phyloP scores from a whole-genome alignment of 2,113 vertebrate genomes.

The Rhinogobius similis region DNA sequence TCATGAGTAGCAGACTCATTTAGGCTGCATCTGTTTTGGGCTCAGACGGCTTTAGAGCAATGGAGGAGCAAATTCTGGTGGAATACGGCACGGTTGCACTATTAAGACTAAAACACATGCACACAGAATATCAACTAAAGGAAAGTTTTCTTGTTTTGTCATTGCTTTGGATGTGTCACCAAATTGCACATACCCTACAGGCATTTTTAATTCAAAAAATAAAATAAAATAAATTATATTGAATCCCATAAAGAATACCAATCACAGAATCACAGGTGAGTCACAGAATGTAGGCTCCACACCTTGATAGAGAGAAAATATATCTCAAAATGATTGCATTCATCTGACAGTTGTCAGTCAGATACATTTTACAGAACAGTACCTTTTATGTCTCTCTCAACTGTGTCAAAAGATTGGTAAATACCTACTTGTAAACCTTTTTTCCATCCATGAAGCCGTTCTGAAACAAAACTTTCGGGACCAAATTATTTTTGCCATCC shows the following conservation, averaged over 20 bases:
- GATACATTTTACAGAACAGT: not conserved
- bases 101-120: slow-evolving; percentile 49
- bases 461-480: not conserved
- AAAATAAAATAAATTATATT: not conserved
- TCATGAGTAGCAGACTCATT: slow-evolving; percentile 72
- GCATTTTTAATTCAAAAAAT: not conserved
- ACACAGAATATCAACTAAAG: slow-evolving; percentile 56
- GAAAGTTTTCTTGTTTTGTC: slow-evolving; percentile 41
- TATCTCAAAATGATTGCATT: not conserved
- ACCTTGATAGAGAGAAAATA: not conserved
- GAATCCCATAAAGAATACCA: not conserved
- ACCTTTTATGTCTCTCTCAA: not conserved
- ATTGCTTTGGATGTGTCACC: not conserved
- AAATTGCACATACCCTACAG: not conserved
- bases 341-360: not conserved
- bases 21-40: slow-evolving; percentile 54
- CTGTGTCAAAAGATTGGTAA: not conserved
- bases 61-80: slow-evolving; percentile 69
- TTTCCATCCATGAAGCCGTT: not conserved
- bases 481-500: not conserved
- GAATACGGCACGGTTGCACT: slow-evolving; percentile 53
- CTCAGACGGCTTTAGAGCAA: slow-evolving; percentile 64
- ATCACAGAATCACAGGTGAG: not conserved
- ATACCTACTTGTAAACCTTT: not conserved
- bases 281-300: not conserved